phyloP scores from a whole-genome alignment of 2,113 vertebrate genomes.

The Solenodon paradoxus region DNA sequence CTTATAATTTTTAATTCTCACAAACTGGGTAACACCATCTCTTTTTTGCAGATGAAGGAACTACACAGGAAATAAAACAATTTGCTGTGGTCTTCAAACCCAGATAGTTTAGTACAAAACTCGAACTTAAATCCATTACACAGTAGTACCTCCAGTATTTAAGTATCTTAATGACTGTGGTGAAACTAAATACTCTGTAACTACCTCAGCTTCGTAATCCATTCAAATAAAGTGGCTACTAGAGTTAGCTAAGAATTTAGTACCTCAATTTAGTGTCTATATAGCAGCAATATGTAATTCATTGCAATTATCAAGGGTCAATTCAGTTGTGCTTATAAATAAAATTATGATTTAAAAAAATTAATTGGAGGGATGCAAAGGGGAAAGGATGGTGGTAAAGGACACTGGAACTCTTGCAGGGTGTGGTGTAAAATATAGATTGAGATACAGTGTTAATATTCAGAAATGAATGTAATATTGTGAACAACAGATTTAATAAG shows the following conservation, averaged over 20 bases:
- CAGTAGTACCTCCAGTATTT: not conserved
- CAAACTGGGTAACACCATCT: not conserved
- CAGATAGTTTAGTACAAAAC: not conserved
- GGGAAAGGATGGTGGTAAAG: rapidly evolving
- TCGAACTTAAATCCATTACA: not conserved
- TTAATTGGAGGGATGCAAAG: not conserved
- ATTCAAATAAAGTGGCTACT: not conserved
- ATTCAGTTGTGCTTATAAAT: slow-evolving; percentile 6
- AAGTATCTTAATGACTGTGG: not conserved
- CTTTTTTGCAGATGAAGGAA: slow-evolving; percentile 23
- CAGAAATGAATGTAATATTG: no score
- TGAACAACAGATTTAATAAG: no score
- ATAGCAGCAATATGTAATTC: not conserved
- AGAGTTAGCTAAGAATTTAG: slow-evolving; percentile 23
- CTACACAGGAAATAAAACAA: not conserved
- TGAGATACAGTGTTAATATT: no score
- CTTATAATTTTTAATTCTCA: slow-evolving; percentile 24
- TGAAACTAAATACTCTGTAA: not conserved
- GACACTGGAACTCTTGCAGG: no score
- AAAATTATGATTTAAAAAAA: not conserved
- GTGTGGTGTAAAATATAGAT: no score
- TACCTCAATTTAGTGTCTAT: not conserved
- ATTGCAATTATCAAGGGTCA: not conserved
- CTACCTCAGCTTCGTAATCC: not conserved
- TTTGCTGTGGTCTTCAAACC: slow-evolving; percentile 12